Base-by-base conservation (phyloP, 1,140 invertebrate species). In the Chironomus striatipennis region DNA sequence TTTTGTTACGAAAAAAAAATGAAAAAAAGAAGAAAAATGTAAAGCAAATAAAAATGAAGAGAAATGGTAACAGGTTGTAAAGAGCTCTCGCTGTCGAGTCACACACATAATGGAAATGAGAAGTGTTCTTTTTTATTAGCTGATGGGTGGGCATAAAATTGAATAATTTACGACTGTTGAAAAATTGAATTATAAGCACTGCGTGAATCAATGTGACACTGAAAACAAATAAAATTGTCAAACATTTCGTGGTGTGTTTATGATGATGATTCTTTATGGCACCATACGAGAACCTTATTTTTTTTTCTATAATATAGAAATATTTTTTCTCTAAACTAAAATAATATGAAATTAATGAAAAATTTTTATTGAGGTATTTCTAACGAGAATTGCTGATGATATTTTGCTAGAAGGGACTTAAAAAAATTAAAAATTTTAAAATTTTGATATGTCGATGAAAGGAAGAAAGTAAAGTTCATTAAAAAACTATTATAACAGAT, bases 101-200 rank as follows among this genome's bases (percentile, higher is more conserved):
- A 10, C 47, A 57, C 47, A n/a, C 9, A n/a, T n/a, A n/a, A 57
- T 10, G 9, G 47, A 57, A 57, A 57, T 57, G 47, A 57, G 47
- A 47, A 9, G 43, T 47, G 43, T 47, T 34, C 12, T 57, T 57
- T 57, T 57, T 57, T 57, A 57, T 57, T 57, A 57, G 47, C 47
- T 57, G 47, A 57, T 70, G 65, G 65, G 65, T 70, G 65, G 24
- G 65, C 20, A 70, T 70, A 70, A 20, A 20, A 70, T 70, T 70
- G 65, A 70, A 70, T 70, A 70, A 70, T 70, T 70, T 70, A 70
- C 18, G 65, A 70, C 65, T 70, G 65, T 70, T 70, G 65, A 70
- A 70, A 70, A 70, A 70, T 70, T 70, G 65, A 70, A 70, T 70
- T 70, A 70, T 70, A 70, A 70, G 20, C 65, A 18, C 65, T 70